phyloP scores from a whole-genome alignment of 2,797 vertebrate genomes.

The Tenualosa thibaudeaui region DNA sequence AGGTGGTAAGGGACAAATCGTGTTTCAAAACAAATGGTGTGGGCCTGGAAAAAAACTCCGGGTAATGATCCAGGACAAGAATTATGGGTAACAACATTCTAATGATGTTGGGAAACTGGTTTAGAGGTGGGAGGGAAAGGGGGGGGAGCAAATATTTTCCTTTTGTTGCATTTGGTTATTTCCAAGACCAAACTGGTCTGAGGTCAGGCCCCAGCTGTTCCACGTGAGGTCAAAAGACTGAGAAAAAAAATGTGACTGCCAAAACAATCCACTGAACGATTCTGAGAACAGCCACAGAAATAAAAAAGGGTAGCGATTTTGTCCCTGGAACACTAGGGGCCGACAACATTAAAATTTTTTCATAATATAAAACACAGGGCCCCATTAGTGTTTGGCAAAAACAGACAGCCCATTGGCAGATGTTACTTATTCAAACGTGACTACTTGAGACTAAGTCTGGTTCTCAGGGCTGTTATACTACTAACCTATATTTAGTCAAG shows the following conservation, averaged over 20 bases:
- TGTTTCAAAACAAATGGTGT: neutral
- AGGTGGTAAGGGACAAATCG: neutral
- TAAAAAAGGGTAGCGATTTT: neutral
- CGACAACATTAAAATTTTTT: neutral
- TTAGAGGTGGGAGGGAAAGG: neutral
- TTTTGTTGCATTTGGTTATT: conserved; percentile 8
- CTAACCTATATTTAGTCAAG: conserved; percentile 8
- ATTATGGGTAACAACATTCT: conserved; percentile 10
- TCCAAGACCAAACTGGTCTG: conserved; percentile 15
- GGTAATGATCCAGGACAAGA: conserved; percentile 6
- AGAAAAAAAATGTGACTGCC: conserved; percentile 1
- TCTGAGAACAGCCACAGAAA: neutral
- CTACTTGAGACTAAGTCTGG: neutral
- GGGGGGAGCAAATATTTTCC: conserved; percentile 14
- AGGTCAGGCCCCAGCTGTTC: neutral
- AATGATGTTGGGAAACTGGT: neutral
- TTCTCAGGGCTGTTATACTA: neutral
- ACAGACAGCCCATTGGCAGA: neutral
- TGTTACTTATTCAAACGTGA: neutral
- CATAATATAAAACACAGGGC: conserved; percentile 10
- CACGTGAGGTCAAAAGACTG: neutral
- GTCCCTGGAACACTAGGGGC: neutral
- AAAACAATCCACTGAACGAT: neutral
- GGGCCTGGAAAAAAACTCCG: neutral
- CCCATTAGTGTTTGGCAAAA: neutral